Base-by-base conservation (phyloP, 2,113 vertebrate genomes). In the Tiliqua scincoides region DNA sequence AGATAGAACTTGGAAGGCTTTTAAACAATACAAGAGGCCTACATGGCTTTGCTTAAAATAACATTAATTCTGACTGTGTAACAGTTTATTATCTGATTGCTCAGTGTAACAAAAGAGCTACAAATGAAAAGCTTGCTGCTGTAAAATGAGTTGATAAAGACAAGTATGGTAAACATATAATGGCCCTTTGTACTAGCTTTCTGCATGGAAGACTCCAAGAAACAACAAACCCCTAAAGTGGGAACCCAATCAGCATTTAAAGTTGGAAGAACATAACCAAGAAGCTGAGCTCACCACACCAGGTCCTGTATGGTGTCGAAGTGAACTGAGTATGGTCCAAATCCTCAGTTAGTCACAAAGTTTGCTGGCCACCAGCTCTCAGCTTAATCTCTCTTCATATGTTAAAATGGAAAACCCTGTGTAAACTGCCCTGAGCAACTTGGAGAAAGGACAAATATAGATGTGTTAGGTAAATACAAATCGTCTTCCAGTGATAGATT, bases 71-170 rank as follows among this genome's bases (percentile, higher is more conserved):
- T 61, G 74, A 67, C 82, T 92, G n/a, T 74, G 57, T 52, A 72
- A 76, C 62, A 71, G 83, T 63, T 85, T 88, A 86, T 11, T 83
- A 67, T n/a, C 27, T 88, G 72, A 85, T 87, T 72, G 86, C 90
- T 93, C 75, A 40, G 87, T 82, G 63, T 37, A 76, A 92, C n/a
- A 8, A 81, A 91, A 92, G 92, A 57, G 88, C 57, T 75, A 71
- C 27, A 81, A 82, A 70, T 62, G 82, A 81, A 57, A 83, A 82
- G 86, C 62, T 85, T 87, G 89, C 91, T 87, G 88, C 91, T 92
- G 82, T 91, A 84, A 90, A 92, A 91, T 85, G 87, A 93, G 92
- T 82, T 20, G 30, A 84, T 93, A 89, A 90, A 84, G 89, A 87
- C 89, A 89, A 92, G 82, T 48, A 48, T 75, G 32, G 82, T 89